phyloP scores from a whole-genome alignment of 2,113 vertebrate species.

The Tragelaphus strepsiceros region DNA sequence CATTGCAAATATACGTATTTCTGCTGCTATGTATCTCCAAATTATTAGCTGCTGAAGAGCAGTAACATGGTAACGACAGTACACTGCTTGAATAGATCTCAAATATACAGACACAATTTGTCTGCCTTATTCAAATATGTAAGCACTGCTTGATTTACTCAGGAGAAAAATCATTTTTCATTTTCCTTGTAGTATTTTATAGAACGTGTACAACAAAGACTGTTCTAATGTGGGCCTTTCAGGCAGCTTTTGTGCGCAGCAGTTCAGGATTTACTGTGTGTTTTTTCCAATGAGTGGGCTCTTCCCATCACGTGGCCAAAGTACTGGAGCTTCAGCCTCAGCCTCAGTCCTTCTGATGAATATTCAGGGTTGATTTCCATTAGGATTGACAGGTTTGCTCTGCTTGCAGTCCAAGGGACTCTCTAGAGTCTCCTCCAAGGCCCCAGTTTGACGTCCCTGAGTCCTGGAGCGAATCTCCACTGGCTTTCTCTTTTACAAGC shows the following conservation, averaged over 20 bases:
- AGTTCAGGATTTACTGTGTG: neutral
- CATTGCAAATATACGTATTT: neutral
- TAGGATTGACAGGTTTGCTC: neutral
- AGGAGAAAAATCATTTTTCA: too few species aligned
- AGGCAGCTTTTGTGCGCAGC: fast-evolving
- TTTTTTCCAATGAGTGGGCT: neutral
- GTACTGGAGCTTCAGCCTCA: neutral
- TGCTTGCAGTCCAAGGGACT: neutral
- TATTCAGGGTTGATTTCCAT: neutral
- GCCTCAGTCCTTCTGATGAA: neutral
- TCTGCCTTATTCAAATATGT: neutral
- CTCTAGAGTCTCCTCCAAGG: neutral
- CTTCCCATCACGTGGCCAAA: neutral
- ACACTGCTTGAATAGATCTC: neutral
- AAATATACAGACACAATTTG: neutral
- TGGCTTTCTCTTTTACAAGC: neutral
- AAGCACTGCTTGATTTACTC: neutral
- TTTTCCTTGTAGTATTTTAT: too few species aligned
- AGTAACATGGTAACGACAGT: fast-evolving
- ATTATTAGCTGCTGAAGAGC: neutral
- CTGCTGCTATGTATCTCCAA: neutral
- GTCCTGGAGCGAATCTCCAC: neutral
- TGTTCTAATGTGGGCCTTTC: neutral
- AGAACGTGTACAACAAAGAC: neutral
- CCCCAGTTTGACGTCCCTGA: neutral